A percentile compares a stretch with the other conserved stretches of the same genome.
Conservation (phyloP, 2,888 invertebrate genomes). For the Epicampocera succincta region DNA sequence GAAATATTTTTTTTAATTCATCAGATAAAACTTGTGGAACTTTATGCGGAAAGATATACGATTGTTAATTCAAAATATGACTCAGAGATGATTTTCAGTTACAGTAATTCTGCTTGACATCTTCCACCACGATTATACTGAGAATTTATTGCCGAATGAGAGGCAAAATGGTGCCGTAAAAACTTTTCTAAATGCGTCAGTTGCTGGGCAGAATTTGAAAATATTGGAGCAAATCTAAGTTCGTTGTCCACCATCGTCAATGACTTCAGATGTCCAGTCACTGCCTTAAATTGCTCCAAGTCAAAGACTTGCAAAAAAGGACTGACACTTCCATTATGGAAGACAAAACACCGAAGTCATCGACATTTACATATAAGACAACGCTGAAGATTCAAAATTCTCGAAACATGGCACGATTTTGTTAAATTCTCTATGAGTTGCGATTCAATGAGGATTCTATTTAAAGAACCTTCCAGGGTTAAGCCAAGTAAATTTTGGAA, state of each 20-base stretch:
- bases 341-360: constrained; percentile 6
- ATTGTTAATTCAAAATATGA: too few relatives aligned
- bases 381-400: constrained; percentile 25
- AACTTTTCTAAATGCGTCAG: constrained; percentile 12
- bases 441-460: constrained; percentile 21
- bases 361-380: constrained; percentile 29
- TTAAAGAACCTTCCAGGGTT: constrained; percentile 38
- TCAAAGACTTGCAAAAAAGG: constrained; percentile 34
- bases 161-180: too few relatives aligned
- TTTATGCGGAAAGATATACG: too few relatives aligned
- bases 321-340: constrained; percentile 11
- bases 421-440: constrained; percentile 31
- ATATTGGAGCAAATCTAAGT: constrained; percentile 37
- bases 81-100: too few relatives aligned
- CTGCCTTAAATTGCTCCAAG: constrained; percentile 48
- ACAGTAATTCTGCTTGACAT: too few relatives aligned
- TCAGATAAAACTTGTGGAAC: too few relatives aligned
- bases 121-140: too few relatives aligned
- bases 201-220: not conserved
- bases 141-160: too few relatives aligned
- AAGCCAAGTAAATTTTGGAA: constrained; percentile 27
- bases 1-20: too few relatives aligned
- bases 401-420: not conserved
- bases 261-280: not conserved
- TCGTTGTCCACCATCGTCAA: constrained; percentile 35